phyloP scores from a whole-genome alignment of 2,888 invertebrate genomes.

The Notocelia uddmanniana region DNA sequence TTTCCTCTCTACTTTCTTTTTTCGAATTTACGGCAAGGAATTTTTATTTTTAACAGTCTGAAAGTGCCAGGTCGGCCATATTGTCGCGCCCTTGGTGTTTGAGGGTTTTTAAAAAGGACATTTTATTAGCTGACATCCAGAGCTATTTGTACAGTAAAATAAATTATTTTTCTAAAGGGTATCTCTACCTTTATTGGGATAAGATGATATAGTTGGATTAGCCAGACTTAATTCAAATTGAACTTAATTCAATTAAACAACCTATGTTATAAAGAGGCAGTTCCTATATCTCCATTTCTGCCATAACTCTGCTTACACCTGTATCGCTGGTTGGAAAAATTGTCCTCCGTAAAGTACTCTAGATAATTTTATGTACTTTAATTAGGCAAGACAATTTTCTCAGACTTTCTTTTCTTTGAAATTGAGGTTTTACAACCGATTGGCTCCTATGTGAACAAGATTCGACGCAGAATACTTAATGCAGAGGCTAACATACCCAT shows the following conservation, averaged over 20 bases:
- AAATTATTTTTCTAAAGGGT: too few species aligned
- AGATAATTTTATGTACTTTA: not conserved
- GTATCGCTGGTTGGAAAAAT: too few species aligned
- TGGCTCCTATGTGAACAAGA: slow-evolving; percentile 2
- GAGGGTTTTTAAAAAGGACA: slow-evolving; percentile 42
- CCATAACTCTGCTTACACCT: too few species aligned
- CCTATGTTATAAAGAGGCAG: too few species aligned
- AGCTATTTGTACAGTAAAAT: not conserved
- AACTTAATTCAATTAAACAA: too few species aligned
- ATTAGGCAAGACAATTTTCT: not conserved
- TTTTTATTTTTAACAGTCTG: slow-evolving; percentile 38
- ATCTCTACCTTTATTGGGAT: too few species aligned
- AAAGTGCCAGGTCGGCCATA: slow-evolving; percentile 20
- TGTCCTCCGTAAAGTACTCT: too few species aligned
- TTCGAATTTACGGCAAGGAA: slow-evolving; percentile 30
- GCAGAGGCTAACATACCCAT: slow-evolving; percentile 60
- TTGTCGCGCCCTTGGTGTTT: slow-evolving; percentile 51
- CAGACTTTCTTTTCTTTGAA: not conserved
- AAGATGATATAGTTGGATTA: too few species aligned
- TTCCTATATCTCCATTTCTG: too few species aligned
- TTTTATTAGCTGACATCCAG: slow-evolving; percentile 5
- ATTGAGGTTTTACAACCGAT: not conserved
- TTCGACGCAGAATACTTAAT: slow-evolving; percentile 27
- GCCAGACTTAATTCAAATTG: not conserved
- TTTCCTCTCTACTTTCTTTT: slow-evolving; percentile 51